Base-by-base conservation (phyloP, 1,140 invertebrate genomes). In the Drosophila tsacasi region DNA sequence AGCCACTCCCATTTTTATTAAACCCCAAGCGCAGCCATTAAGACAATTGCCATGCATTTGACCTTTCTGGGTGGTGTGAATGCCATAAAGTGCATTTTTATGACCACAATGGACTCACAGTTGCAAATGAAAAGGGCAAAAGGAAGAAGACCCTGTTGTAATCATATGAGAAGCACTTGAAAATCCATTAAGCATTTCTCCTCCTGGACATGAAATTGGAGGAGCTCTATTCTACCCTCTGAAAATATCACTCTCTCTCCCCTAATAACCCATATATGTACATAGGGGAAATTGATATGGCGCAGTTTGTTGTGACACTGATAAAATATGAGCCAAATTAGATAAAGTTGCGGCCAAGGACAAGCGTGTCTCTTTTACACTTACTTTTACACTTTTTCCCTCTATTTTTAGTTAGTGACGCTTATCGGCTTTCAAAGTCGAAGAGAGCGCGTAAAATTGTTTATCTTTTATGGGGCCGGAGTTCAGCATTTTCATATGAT, bases 321-420 rank as follows among this genome's bases (percentile, higher is more conserved):
- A 77, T 77, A 69, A 67, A 72, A 68, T 73, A 61, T 54, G 39
- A 67, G 42, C 50, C 35, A 72, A 79, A 81, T 84, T 84, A 75
- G 66, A 84, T 80, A 80, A 83, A 40, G 50, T 50, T 23, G 39
- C 30, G 52, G 46, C 49, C 49, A 67, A 59, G 60, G 59, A 42
- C 39, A 58, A 47, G 32, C 27, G 50, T 61, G 61, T 49, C 40
- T 49, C 40, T 49, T 74, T 64, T 78, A 23, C 55, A 66, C 63
- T 23, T 61, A 71, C 47, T 72, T 52, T 67, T 68, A 54, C 57
- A 44, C 52, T 60, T 60, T 60, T 66, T 35, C 27, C 35, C n/a
- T 50, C 13, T 50, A 50, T 39, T 73, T 47, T 60, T 12, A 35
- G 27, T 35, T 30, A 25, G 21, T 27, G 27, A n/a, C 50, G 12